Percentiles rank a stretch among this genome's conserved stretches.
Conservation (phyloP, 2,888 invertebrate genomes). For the Callosobruchus maculatus region DNA sequence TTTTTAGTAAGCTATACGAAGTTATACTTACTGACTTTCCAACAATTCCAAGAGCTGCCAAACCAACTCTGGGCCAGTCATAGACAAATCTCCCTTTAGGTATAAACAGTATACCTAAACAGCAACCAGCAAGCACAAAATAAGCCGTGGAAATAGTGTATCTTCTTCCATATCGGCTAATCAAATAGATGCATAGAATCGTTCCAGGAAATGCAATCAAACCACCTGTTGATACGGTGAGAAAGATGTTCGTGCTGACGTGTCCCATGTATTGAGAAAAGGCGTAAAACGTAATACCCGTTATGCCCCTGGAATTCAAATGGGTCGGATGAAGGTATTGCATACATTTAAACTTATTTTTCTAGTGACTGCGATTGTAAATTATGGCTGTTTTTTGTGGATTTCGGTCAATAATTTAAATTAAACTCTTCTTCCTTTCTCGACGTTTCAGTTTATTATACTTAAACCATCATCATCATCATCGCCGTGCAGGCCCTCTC, state of each 20-base stretch:
- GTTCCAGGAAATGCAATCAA: constrained; percentile 56
- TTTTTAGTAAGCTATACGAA: no score
- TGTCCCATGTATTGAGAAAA: constrained; percentile 59
- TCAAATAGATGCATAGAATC: constrained; percentile 52
- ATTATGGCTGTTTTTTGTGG: no score
- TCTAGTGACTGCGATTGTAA: no score
- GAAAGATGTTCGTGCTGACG: constrained; percentile 54
- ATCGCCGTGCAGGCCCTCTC: no score
- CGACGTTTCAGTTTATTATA: no score
- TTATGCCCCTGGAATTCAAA: constrained; percentile 52
- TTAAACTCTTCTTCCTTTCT: no score
- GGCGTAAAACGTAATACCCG: constrained; percentile 57
- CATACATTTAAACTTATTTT: no score
- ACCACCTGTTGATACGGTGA: constrained; percentile 55
- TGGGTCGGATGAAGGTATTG: no score
- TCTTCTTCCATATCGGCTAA: constrained; percentile 53
- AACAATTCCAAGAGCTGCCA: constrained; percentile 62
- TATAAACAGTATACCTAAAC: constrained; percentile 51
- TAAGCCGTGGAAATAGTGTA: constrained; percentile 52
- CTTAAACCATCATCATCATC: no score
- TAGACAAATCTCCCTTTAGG: constrained; percentile 48
- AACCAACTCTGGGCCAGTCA: constrained; percentile 56
- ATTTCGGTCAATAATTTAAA: no score
- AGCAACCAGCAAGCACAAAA: constrained; percentile 51
- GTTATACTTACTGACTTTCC: constrained; percentile 61